Evolutionary conservation across 2,113 vertebrate species (phyloP), one percentile per base, ranked within the genome.

Genomic region (Crotalus tigris): DNA sequence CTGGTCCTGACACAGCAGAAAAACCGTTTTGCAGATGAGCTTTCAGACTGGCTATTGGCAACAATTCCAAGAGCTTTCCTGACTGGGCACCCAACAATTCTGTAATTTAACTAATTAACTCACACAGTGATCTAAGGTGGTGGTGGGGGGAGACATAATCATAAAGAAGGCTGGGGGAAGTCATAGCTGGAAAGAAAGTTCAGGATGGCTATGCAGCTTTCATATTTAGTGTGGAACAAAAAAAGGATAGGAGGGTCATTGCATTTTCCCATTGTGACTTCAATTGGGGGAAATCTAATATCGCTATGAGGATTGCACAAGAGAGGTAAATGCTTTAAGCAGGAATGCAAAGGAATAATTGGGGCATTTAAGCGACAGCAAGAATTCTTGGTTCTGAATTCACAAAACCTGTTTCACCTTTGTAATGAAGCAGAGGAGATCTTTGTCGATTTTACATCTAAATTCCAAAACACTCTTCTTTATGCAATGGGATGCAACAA

Each of bases 51-150:
- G 54, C 88, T 93, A 10, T 85, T 93, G 88, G 92, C 92, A 93
- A 85, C 12, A n/a, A 85, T 89, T 61, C 92, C 92, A 93, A 49
- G 51, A 13, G 58, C 44, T 54, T 87, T 58, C 59, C 85, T 85
- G 88, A 85, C 69, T 93, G 88, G 69, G 51, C 59, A 75, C 91
- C 91, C 91, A 92, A 87, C 88, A 93, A 85, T 93, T 90, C 90
- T 89, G 88, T 85, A 39, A 51, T 90, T 93, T 93, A 93, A 90
- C 69, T 93, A 93, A 90, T 93, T 93, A 90, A 90, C 92, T 90
- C 88, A 19, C 55, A 61, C 69, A 85, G 39, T 51, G 23, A 46
- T 92, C 92, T 90, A 89, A 92, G 44, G 57, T 19, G 57, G 23
- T 39, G 9, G 58, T 3, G 26, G 4, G 26, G 26, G 3, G 4